Evolutionary conservation across 2,888 invertebrate genomes (phyloP).

Genomic region (Stenodera caucasica): DNA sequence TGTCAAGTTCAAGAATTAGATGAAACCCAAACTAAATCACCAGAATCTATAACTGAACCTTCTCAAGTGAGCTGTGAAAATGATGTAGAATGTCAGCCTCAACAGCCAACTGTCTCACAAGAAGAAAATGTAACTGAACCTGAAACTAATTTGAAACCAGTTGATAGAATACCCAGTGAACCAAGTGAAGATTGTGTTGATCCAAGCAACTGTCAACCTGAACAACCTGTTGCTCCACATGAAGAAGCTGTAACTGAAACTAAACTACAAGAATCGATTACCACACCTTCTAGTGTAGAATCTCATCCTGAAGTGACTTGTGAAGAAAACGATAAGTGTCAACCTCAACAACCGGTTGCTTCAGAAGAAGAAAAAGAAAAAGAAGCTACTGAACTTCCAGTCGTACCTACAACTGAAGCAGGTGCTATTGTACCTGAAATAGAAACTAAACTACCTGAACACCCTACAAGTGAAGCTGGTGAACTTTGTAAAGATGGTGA

Average conservation of each 20-base stretch:
- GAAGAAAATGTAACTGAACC: conserved; percentile 11
- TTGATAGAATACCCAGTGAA: neutral
- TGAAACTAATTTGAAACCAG: conserved; percentile 14
- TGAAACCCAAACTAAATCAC: neutral
- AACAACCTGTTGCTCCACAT: neutral
- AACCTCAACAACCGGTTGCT: neutral
- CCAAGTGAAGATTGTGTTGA: conserved; percentile 8
- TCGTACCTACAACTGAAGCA: conserved; percentile 12
- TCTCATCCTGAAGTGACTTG: neutral
- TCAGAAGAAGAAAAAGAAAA: conserved; percentile 22
- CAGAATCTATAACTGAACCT: neutral
- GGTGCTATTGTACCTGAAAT: conserved; percentile 3
- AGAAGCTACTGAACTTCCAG: neutral
- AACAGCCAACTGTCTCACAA: neutral
- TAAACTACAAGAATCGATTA: neutral
- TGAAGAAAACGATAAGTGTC: neutral
- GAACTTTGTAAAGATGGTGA: conserved; percentile 1
- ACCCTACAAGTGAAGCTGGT: neutral
- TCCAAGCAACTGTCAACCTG: neutral
- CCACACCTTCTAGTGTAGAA: neutral
- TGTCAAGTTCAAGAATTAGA: neutral
- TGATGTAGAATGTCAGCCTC: neutral
- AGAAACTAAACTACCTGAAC: conserved; percentile 13
- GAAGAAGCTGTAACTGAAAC: neutral
- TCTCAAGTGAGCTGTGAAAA: neutral